Evolutionary conservation across 2,113 vertebrate genomes (phyloP).

Genomic region (Bettongia penicillata): DNA sequence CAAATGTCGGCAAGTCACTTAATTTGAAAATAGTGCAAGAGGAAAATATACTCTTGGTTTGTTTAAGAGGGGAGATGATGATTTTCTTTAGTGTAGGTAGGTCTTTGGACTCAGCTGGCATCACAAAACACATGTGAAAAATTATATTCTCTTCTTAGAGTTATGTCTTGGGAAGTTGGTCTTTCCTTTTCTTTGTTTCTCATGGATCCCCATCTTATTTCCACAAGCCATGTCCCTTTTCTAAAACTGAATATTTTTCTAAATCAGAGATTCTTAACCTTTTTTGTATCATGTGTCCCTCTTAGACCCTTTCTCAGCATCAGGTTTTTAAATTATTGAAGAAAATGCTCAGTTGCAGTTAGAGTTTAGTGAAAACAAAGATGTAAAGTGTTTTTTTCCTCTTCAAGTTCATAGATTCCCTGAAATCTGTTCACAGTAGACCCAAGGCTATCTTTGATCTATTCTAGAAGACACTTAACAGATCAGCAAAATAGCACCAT

Average conservation of each 20-base stretch:
- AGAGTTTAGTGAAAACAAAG: neutral
- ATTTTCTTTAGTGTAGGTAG: constrained; percentile 53
- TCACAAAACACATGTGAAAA: constrained; percentile 56
- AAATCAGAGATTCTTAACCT: neutral
- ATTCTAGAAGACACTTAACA: neutral
- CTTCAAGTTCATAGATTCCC: neutral
- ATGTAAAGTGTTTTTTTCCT: neutral
- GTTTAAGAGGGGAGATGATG: constrained; percentile 62
- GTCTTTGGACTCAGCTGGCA: constrained; percentile 56
- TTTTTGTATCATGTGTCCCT: neutral
- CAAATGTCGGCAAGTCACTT: constrained; percentile 76
- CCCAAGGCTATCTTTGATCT: neutral
- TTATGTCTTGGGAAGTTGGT: constrained; percentile 42
- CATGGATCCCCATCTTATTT: constrained; percentile 51
- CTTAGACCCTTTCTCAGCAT: neutral
- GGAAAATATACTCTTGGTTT: constrained; percentile 74
- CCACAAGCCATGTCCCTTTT: constrained; percentile 54
- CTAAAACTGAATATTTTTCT: neutral
- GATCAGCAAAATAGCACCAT: neutral
- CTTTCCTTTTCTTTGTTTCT: constrained; percentile 31
- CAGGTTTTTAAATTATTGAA: neutral
- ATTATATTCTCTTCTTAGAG: constrained; percentile 55
- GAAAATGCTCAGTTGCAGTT: neutral
- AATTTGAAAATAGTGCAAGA: constrained; percentile 69
- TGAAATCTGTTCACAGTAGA: neutral